Base-by-base conservation (phyloP, 2,113 vertebrate genomes). In the Micromys minutus region DNA sequence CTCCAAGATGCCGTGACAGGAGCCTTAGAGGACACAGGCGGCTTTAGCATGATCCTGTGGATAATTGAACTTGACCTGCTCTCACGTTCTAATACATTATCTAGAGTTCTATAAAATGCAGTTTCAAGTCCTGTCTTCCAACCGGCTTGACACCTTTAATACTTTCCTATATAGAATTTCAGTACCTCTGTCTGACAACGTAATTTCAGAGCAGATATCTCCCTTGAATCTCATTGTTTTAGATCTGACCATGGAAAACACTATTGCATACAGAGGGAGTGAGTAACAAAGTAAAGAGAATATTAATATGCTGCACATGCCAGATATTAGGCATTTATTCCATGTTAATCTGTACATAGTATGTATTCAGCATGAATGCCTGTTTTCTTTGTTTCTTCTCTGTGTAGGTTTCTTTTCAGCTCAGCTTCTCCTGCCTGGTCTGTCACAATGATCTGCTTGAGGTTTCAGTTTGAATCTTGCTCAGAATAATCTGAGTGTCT, bases 21-120 rank as follows among this genome's bases (percentile, higher is more conserved):
- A 88, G 15, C 69, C 72, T 65, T 0, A 26, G 75, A 69, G 26
- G 50, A 4, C 74, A 65, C 2, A 12, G 69, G 19, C 17, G 17
- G 39, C 63, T 90, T 67, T 52, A 42, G 47, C 47, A 79, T 75
- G 47, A 94, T 76, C 77, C 63, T 26, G 19, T 42, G 83, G 83
- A 75, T 90, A 77, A 96, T 63, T 87, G 57, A 71, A 67, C 55
- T 84, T 71, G 57, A 39, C 39, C 77, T 86, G 57, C 13, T 39
- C 57, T 93, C 50, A 50, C 31, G 81, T 74, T 89, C 87, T 83
- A 72, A 65, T 47, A 69, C 77, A 90, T 90, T 89, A 79, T 47
- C 79, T 72, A 52, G 52, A 67, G n/a, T 79, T 84, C 42, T 57
- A n/a, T 50, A 67, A 94, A 87, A 72, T 16, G 7, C 15, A 74